Evolutionary conservation across 2,888 invertebrate species (phyloP).

Genomic region (Operophtera brumata): DNA sequence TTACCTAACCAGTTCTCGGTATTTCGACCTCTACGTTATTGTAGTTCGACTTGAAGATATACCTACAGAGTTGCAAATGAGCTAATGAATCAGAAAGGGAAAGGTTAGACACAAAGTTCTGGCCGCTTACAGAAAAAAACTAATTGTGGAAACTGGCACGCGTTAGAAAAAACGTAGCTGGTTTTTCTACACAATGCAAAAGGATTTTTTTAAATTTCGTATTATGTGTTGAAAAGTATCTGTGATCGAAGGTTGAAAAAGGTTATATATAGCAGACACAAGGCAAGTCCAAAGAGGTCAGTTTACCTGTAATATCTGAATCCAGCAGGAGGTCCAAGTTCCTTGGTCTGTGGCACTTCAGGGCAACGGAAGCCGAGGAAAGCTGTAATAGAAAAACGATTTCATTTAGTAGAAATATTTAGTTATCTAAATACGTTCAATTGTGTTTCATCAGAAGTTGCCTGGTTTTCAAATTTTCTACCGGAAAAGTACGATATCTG

Average conservation of each 20-base stretch:
- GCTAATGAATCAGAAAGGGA: background rate
- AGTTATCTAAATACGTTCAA: background rate
- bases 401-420: background rate
- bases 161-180: too few relatives aligned
- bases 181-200: too few relatives aligned
- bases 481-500: too few relatives aligned
- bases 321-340: conserved; percentile 68
- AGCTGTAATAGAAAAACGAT: conserved; percentile 66
- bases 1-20: conserved; percentile 65
- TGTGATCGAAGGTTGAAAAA: too few relatives aligned
- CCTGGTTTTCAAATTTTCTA: too few relatives aligned
- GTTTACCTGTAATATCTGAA: conserved; percentile 71
- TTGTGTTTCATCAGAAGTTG: background rate
- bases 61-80: background rate
- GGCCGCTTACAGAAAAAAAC: background rate
- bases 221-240: too few relatives aligned
- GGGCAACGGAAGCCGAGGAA: conserved; percentile 91
- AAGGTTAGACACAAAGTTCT: background rate
- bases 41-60: conserved; percentile 13
- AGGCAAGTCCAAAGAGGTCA: background rate
- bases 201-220: too few relatives aligned
- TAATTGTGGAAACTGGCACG: background rate
- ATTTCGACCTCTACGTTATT: conserved; percentile 39
- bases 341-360: conserved; percentile 67
- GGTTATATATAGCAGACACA: too few relatives aligned